phyloP scores from a whole-genome alignment of 92 coral and sea anemone species.

The Porites evermanni region DNA sequence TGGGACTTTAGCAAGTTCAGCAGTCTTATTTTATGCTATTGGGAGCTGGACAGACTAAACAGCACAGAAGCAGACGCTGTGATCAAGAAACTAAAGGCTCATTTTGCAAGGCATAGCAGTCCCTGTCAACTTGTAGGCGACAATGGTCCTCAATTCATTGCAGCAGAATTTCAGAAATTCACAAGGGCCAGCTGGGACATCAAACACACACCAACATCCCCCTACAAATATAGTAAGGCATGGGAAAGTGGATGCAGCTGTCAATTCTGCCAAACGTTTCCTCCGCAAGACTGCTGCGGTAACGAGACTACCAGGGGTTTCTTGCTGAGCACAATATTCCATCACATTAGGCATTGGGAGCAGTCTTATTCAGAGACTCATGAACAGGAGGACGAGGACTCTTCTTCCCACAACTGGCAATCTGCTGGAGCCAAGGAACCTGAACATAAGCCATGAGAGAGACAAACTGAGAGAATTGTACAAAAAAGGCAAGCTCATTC shows the following conservation, averaged over 20 bases:
- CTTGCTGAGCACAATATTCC: slow-evolving; percentile 29
- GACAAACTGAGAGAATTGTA: slow-evolving; percentile 20
- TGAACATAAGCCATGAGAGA: slow-evolving; percentile 16
- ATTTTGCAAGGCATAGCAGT: slow-evolving; percentile 35
- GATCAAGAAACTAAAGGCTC: slow-evolving; percentile 30
- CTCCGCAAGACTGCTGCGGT: slow-evolving; percentile 41
- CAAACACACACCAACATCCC: slow-evolving; percentile 25
- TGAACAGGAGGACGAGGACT: slow-evolving; percentile 48
- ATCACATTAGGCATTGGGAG: slow-evolving; percentile 39
- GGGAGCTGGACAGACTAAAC: slow-evolving; percentile 32
- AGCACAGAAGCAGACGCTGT: slow-evolving; percentile 25
- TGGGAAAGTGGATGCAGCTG: slow-evolving; percentile 32
- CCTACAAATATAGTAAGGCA: slow-evolving; percentile 52
- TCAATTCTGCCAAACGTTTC: slow-evolving; percentile 33
- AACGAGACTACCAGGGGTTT: slow-evolving; percentile 23
- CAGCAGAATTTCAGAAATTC: slow-evolving; percentile 41
- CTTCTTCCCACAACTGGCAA: slow-evolving; percentile 31
- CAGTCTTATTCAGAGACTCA: slow-evolving; percentile 43
- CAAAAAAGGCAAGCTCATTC: slow-evolving; percentile 18
- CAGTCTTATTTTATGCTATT: background rate
- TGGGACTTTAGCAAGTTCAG: too few relatives aligned
- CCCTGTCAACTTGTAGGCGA: slow-evolving; percentile 32
- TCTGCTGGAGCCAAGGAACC: slow-evolving; percentile 35
- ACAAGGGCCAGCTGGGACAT: slow-evolving; percentile 47
- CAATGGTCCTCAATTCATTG: slow-evolving; percentile 58